Base-by-base conservation (phyloP, 1,140 invertebrate species). In the Cydia fagiglandana region DNA sequence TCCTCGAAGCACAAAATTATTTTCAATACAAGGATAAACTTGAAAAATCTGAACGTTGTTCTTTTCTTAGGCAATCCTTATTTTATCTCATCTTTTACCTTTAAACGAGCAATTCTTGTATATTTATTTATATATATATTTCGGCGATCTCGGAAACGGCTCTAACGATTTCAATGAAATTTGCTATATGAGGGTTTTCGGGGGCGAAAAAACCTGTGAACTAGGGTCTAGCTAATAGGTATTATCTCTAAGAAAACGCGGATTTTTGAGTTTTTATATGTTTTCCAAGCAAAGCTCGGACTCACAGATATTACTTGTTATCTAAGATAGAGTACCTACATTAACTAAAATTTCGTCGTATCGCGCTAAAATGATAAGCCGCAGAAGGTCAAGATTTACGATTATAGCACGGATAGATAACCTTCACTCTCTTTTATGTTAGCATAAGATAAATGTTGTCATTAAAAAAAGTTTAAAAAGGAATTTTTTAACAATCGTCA, bases 351-450 rank as follows among this genome's bases (percentile, higher is more conserved):
- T 38, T 70, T 38, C 34, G 38, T 70, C n/a, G n/a, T 61, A 24
- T 41, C 66, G 34, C 30, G 66, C 66, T 70, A 70, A 70, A 70
- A 70, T 70, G 66, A 70, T 70, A 70, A 70, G 66, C 12, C 66
- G 12, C 24, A 38, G 66, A 38, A 70, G 66, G 66, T 70, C 66
- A 70, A 38, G n/a, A 70, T 38, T 70, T 61, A 61, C 20, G 56
- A 61, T 61, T 70, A 70, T 17, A 70, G 66, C 66, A 20, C 17
- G n/a, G 41, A 38, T 41, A 70, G 30, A 70, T 38, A 70, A 68
- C 64, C 66, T 17, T 20, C 30, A 38, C 66, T 70, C 66, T 70
- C 30, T 70, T 70, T 70, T 24, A 20, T 61, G 56, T 61, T 61
- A 61, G 56, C 56, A 61, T 7, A 61, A 61, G 56, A 61, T 61